These are phyloP conservation scores for Cochlearius cochlearius DNA, from an alignment of 2,113 vertebrate genomes.

Conservation along the genomic window DNA sequence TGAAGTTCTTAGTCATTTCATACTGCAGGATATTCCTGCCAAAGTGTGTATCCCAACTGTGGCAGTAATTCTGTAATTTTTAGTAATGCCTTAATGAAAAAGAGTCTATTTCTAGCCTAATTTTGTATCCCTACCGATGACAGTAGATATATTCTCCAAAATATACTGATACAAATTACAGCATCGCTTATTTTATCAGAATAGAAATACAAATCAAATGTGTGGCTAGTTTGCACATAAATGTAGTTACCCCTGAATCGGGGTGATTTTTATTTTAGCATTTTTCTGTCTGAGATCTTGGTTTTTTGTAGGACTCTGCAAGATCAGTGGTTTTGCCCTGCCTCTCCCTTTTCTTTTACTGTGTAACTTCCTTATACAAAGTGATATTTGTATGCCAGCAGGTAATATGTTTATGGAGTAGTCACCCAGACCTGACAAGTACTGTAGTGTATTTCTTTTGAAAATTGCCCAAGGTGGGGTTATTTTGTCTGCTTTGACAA, in stretches of 20 bases:
- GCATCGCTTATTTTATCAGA: neutral
- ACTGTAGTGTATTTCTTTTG: constrained; percentile 11
- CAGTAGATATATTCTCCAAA: neutral
- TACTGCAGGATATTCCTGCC: neutral
- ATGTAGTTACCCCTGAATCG: neutral
- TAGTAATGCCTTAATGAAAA: neutral
- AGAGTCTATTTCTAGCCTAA: neutral
- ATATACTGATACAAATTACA: neutral
- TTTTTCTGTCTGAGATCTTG: neutral
- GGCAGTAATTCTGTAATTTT: neutral
- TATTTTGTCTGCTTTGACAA: constrained; percentile 35
- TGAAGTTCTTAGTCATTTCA: neutral
- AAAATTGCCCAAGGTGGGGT: constrained; percentile 53
- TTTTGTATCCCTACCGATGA: neutral
- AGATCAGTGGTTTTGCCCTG: neutral
- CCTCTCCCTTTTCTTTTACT: neutral
- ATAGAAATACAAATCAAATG: neutral
- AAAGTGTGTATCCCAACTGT: neutral
- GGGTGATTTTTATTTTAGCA: neutral
- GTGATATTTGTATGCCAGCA: constrained; percentile 50
- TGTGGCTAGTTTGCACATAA: neutral
- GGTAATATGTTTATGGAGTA: constrained; percentile 9
- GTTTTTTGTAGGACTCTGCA: neutral
- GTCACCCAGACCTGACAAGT: constrained; percentile 48
- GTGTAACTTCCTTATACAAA: constrained; percentile 34